Percentiles rank a stretch among this genome's conserved stretches.
phyloP scores from a whole-genome alignment of 2,113 vertebrate genomes.

The Fulica atra region DNA sequence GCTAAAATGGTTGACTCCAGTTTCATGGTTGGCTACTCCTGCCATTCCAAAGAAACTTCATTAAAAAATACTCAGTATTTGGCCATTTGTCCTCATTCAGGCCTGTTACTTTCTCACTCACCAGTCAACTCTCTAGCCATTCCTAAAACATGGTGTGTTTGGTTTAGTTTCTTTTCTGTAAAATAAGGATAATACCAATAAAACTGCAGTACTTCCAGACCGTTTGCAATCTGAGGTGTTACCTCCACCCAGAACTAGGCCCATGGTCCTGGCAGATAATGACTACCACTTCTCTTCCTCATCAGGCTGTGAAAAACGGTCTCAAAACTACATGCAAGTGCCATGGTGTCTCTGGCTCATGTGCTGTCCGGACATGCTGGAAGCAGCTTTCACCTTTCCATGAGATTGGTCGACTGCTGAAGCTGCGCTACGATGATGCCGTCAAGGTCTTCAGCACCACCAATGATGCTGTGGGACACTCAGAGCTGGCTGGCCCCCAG shows the following conservation, averaged over 20 bases:
- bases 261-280: neutral
- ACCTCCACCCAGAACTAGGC: neutral
- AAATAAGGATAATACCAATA: neutral
- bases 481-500: slow-evolving; percentile 81
- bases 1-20: no score
- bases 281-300: neutral
- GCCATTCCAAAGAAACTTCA: neutral
- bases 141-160: neutral
- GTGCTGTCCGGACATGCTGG: slow-evolving; percentile 95
- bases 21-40: neutral
- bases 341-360: slow-evolving; percentile 95
- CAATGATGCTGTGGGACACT: slow-evolving; percentile 90
- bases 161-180: neutral
- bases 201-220: neutral
- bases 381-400: slow-evolving; percentile 96
- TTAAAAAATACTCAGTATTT: neutral
- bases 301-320: slow-evolving; percentile 92
- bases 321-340: slow-evolving; percentile 98
- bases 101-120: neutral
- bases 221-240: neutral
- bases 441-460: slow-evolving; percentile 91
- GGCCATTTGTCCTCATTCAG: neutral
- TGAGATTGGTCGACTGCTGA: slow-evolving; percentile 89
- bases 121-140: neutral
- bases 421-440: slow-evolving; percentile 88